A percentile compares a stretch with the other conserved stretches of the same genome.
Conservation (phyloP, 2,113 vertebrate species). For the Stercorarius parasiticus region DNA sequence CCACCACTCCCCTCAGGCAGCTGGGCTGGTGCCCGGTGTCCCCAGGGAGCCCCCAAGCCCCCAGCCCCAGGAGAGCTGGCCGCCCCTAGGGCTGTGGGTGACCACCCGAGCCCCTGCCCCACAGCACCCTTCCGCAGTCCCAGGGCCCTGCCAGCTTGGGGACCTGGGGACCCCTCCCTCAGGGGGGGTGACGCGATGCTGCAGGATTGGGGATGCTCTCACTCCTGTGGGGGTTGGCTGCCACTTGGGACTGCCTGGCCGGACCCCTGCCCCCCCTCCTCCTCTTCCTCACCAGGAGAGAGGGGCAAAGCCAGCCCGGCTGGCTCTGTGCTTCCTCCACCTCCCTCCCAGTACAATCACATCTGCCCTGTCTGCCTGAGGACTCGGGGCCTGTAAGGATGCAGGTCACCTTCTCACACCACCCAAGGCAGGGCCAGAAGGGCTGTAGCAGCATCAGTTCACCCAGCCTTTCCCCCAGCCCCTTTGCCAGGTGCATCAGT, state of each 20-base stretch:
- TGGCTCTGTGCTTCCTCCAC: background rate
- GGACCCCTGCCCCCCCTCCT: background rate
- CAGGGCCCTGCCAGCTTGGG: background rate
- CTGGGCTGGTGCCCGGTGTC: background rate
- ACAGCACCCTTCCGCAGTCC: background rate
- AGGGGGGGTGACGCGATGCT: fast-evolving
- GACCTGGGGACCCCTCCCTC: background rate
- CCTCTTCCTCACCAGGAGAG: background rate
- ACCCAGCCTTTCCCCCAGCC: background rate
- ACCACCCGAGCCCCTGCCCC: background rate
- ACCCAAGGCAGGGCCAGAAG: background rate
- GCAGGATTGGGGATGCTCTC: background rate
- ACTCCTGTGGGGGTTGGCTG: background rate
- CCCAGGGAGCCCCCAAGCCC: background rate
- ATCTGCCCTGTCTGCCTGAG: fast-evolving
- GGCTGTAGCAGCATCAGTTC: background rate
- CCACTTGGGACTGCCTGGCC: background rate
- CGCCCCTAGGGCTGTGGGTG: too few species aligned
- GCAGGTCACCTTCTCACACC: fast-evolving
- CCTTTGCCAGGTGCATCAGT: too few species aligned
- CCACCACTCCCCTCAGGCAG: background rate
- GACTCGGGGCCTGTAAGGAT: fast-evolving
- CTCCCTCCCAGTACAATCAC: background rate
- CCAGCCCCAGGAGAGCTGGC: too few species aligned
- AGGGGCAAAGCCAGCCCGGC: background rate